These are phyloP conservation scores for Melinaea menophilus DNA, from an alignment of 2,888 invertebrate genomes.

Conservation along the genomic window DNA sequence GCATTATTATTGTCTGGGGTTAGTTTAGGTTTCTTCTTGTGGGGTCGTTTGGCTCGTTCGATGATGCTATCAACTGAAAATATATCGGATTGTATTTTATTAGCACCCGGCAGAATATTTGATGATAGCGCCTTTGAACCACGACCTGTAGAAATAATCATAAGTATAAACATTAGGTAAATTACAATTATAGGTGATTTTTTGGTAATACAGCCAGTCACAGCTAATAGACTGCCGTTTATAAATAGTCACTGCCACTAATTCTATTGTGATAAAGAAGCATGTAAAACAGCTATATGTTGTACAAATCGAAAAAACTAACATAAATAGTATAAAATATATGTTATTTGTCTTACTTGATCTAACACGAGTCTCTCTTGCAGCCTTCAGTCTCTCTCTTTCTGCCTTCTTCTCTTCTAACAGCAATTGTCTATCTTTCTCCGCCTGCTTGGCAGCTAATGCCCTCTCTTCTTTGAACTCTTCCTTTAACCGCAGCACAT, in stretches of 20 bases:
- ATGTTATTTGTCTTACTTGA: constrained; percentile 43
- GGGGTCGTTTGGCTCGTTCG: constrained; percentile 36
- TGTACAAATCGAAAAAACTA: too few relatives aligned
- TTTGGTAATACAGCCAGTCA: too few relatives aligned
- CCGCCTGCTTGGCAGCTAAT: constrained; percentile 40
- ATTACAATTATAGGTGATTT: not conserved
- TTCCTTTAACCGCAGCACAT: constrained; percentile 57
- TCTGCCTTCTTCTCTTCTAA: constrained; percentile 64
- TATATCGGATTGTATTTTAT: constrained; percentile 19
- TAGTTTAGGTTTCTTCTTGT: constrained; percentile 23
- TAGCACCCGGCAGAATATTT: constrained; percentile 33
- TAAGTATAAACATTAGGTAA: not conserved
- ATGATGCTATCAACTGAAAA: constrained; percentile 49
- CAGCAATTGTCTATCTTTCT: constrained; percentile 39
- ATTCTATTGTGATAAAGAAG: too few relatives aligned
- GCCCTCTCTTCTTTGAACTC: constrained; percentile 57
- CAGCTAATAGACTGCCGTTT: too few relatives aligned
- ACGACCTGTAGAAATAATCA: constrained; percentile 43
- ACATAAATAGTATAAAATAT: too few relatives aligned
- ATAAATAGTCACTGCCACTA: too few relatives aligned
- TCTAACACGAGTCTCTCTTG: constrained; percentile 38
- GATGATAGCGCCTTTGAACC: constrained; percentile 47
- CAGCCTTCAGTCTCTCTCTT: constrained; percentile 36
- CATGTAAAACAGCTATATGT: too few relatives aligned
- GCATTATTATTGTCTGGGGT: constrained; percentile 25